Conservation (phyloP, 2,888 invertebrate genomes). For the Aethes cnicana region DNA sequence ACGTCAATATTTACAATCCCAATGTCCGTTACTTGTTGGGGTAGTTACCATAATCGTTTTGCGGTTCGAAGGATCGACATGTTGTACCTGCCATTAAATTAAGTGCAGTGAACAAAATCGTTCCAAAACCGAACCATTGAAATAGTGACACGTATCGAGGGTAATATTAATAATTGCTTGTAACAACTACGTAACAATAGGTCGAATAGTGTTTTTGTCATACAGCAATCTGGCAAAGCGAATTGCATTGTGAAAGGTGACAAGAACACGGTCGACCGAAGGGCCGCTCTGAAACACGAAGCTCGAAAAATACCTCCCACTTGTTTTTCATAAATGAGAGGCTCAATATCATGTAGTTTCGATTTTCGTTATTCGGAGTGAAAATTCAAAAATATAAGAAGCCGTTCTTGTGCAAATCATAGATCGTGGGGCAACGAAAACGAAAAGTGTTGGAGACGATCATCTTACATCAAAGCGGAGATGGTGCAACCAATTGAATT, state of each 20-base stretch:
- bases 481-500: not conserved
- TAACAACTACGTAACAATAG: conserved; percentile 46
- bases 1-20: too few species aligned
- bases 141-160: conserved; percentile 30
- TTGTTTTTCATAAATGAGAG: too few species aligned
- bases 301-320: too few species aligned
- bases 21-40: too few species aligned
- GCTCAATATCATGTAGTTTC: too few species aligned
- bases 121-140: conserved; percentile 40
- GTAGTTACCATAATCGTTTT: too few species aligned
- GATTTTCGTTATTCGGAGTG: too few species aligned
- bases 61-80: too few species aligned
- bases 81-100: conserved; percentile 21
- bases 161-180: conserved; percentile 38
- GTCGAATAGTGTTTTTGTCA: conserved; percentile 57
- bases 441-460: conserved; percentile 34
- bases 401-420: conserved; percentile 74
- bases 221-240: conserved; percentile 38
- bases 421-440: conserved; percentile 69
- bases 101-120: conserved; percentile 42
- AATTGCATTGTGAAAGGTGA: conserved; percentile 37
- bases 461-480: conserved; percentile 6
- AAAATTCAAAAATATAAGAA: conserved; percentile 70
- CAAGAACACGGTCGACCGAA: conserved; percentile 59
- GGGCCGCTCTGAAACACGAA: too few species aligned